These are phyloP conservation scores for Prosopocoilus inquinatus DNA, from an alignment of 2,888 invertebrate species.

Conservation along the genomic window DNA sequence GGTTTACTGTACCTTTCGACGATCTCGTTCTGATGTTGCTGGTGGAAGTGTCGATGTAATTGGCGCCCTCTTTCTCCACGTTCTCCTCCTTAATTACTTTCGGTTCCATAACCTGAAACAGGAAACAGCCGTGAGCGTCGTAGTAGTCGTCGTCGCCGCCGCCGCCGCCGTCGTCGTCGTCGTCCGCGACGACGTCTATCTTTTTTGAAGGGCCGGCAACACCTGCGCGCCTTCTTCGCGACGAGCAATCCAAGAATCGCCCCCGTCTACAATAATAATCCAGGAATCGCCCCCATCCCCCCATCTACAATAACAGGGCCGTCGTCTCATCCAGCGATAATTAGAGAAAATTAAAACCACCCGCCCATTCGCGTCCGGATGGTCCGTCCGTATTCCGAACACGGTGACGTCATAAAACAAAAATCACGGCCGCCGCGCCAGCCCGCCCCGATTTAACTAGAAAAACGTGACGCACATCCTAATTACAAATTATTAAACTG, in stretches of 20 bases:
- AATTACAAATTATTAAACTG: conserved; percentile 47
- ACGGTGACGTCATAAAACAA: conserved; percentile 49
- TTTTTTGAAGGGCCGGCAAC: neutral
- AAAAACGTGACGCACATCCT: conserved; percentile 50
- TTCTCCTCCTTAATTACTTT: conserved; percentile 62
- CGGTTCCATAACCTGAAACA: conserved; percentile 58
- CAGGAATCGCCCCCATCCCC: too few species aligned
- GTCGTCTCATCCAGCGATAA: conserved; percentile 32
- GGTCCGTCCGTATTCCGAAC: conserved; percentile 44
- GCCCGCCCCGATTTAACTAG: conserved; percentile 43
- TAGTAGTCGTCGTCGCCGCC: too few species aligned
- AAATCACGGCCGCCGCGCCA: conserved; percentile 38
- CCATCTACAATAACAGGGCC: conserved; percentile 10
- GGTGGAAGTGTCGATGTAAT: conserved; percentile 37
- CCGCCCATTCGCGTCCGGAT: conserved; percentile 27
- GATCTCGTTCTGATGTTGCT: conserved; percentile 36
- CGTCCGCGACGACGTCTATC: too few species aligned
- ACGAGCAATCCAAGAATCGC: neutral
- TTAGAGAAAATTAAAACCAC: conserved; percentile 39
- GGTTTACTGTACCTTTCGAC: conserved; percentile 38
- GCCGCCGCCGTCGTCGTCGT: too few species aligned
- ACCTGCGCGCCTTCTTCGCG: conserved; percentile 16
- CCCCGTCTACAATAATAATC: too few species aligned
- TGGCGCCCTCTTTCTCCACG: conserved; percentile 53
- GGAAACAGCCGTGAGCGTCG: too few species aligned